Evolutionary conservation across 2,797 vertebrate genomes (phyloP), one percentile per base, ranked within the genome.

Genomic region (Platyrinchus mystaceus): DNA sequence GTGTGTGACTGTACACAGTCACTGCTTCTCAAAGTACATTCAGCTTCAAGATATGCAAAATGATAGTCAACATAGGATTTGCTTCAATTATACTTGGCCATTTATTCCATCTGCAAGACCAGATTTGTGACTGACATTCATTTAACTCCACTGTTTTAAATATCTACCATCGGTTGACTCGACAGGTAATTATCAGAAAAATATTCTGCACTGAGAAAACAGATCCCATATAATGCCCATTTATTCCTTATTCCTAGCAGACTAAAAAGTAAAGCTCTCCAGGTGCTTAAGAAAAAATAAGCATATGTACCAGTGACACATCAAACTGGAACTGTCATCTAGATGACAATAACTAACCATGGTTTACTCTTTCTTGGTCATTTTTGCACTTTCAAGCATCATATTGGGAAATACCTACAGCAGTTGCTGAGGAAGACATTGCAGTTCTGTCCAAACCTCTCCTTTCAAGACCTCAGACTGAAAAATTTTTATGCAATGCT

Each of bases 1-100:
- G 14, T 14, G 12, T 9, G 8, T 26, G 41, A n/a, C 66, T 34
- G 16, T 16, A 79, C 28, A 32, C 4, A 47, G 16, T 55, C 50
- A 63, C 19, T 30, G 22, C 5, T 69, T 43, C 81, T 59, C 3
- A 16, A 70, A 47, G 32, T 8, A 58, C 3, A 12, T 26, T 50
- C 59, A 59, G 36, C 47, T 59, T 75, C 69, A 82, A 81, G 26
- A 75, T 3, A 73, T 0, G 6, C 14, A 82, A 89, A 71, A 73
- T 2, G 3, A 36, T 0, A 58, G 46, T n/a, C 74, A 71, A 3
- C 0, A 0, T 4, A n/a, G 7, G 5, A 60, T 27, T 41, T 58
- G 47, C 37, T 76, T 63, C 44, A 56, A 10, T 71, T 79, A 55
- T 11, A 50, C 11, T 7, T 24, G 1, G 7, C 27, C 12, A 43